Evolutionary conservation across 2,113 vertebrate genomes (phyloP), one percentile per base, ranked within the genome.

Genomic region (Piaya cayana): DNA sequence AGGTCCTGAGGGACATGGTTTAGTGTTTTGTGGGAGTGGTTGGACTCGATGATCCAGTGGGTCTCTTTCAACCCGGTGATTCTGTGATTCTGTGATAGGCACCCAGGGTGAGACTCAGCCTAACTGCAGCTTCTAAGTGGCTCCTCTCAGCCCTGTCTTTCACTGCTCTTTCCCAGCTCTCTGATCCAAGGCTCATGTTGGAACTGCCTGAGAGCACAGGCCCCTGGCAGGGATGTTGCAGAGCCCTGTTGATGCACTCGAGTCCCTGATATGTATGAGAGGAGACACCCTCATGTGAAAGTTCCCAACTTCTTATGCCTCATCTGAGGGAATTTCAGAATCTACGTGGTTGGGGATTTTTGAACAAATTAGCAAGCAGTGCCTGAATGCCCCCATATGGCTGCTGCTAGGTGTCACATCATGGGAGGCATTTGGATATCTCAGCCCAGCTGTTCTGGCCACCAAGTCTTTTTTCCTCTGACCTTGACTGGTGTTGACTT

Each of bases 141-240:
- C 12, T 60, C 12, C 21, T 43, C 45, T 29, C 34, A 68, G 78
- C 49, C 39, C 15, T 39, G 58, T 58, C 53, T 83, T 42, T 5
- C 21, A 8, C 11, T 0, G 3, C 14, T 56, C 25, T n/a, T 34
- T 59, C 49, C 72, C 36, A 42, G 55, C 15, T 5, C 11, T n/a
- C 18, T 7, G 56, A 45, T 52, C 45, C 52, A 12, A 21, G 50
- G 25, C 69, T 47, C 6, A 1, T 0, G 0, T 9, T 0, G 0
- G 62, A 15, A 25, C 82, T 56, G 64, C 21, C 49, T 13, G 34
- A 0, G 15, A 52, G 71, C 45, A 6, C 37, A 39, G 15, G 22
- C 47, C 34, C 20, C 12, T 8, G 47, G 36, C 8, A 2, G 32
- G 21, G 55, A 75, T n/a, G 17, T 15, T 34, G 63, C 58, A 70